Evolutionary conservation across 2,113 vertebrate species (phyloP), one percentile per base, ranked within the genome.

Genomic region (Merops nubicus): DNA sequence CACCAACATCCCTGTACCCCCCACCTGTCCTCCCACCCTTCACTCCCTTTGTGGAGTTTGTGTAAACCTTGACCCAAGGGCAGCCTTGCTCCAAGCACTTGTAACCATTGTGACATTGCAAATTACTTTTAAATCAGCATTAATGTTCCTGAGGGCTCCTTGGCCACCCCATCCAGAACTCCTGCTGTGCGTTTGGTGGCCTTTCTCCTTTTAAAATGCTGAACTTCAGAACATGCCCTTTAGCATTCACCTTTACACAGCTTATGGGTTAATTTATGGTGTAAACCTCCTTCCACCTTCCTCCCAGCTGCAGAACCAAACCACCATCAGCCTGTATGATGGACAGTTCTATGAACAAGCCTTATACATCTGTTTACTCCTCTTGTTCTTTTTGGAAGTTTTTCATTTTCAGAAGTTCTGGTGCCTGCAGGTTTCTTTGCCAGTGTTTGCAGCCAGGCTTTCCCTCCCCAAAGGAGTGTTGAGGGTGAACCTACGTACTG

Each of bases 401-500:
- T n/a, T 40, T 59, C 12, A 4, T 38, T 76, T 72, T 50, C 14
- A 9, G 3, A 64, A 57, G 54, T 19, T 54, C 12, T n/a, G 42
- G 22, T 67, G 42, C 65, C 36, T 78, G 13, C 33, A 20, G 53
- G 20, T 11, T 11, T 2, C 7, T 38, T 72, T 48, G 31, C 29
- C 42, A 9, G 18, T 12, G 4, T 54, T 76, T 54, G 31, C 64
- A 73, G 6, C 56, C 50, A 15, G 42, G 6, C n/a, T n/a, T 47
- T 4, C 72, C 34, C 63, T 64, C n/a, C 47, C 48, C 65, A 2
- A 25, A 68, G 59, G 33, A 9, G 11, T 11, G 15, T 7, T 3
- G 12, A 19, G 60, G 19, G 23, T 28, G 63, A 50, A 50, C 8
- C 60, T 78, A 99, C 99, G 85, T 98, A 99, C 99, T 99, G 98